Percentiles rank a stretch among this genome's conserved stretches.
Conservation (phyloP, 2,113 vertebrate genomes). For the Phasianus colchicus region DNA sequence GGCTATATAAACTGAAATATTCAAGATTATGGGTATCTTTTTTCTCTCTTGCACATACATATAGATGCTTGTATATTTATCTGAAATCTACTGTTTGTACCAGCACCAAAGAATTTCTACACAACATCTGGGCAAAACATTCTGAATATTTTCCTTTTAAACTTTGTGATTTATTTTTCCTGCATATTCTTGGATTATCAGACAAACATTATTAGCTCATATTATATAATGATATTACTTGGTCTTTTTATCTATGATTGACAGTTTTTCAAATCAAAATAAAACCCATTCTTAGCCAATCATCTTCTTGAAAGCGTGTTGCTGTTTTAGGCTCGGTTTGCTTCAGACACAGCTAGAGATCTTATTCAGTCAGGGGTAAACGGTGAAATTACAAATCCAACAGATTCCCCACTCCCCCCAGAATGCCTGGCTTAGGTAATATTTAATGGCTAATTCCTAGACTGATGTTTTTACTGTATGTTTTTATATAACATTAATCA, state of each 20-base stretch:
- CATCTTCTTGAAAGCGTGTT: slow-evolving; percentile 38
- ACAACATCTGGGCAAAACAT: slow-evolving; percentile 50
- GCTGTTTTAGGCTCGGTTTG: slow-evolving; percentile 36
- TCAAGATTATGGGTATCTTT: not conserved
- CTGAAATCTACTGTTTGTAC: not conserved
- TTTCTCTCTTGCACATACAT: not conserved
- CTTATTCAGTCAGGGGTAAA: slow-evolving; percentile 9
- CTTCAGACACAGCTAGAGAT: slow-evolving; percentile 36
- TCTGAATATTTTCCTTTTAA: not conserved
- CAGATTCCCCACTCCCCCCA: not conserved
- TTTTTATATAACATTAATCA: not conserved
- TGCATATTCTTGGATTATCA: slow-evolving; percentile 45
- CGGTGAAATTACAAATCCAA: not conserved
- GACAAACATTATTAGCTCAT: slow-evolving; percentile 57
- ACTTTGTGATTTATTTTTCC: slow-evolving; percentile 3
- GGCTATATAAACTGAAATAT: slow-evolving; percentile 48
- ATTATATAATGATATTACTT: slow-evolving; percentile 39
- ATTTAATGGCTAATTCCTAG: not conserved
- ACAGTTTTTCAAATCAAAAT: slow-evolving; percentile 67
- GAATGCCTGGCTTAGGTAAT: not conserved
- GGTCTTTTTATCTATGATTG: slow-evolving; percentile 57
- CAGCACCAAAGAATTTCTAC: slow-evolving; percentile 5
- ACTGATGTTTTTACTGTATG: not conserved
- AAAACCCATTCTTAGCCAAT: slow-evolving; percentile 61
- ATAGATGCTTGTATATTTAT: not conserved